phyloP scores from a whole-genome alignment of 2,797 vertebrate species.

The Schizothorax lantsangensis region DNA sequence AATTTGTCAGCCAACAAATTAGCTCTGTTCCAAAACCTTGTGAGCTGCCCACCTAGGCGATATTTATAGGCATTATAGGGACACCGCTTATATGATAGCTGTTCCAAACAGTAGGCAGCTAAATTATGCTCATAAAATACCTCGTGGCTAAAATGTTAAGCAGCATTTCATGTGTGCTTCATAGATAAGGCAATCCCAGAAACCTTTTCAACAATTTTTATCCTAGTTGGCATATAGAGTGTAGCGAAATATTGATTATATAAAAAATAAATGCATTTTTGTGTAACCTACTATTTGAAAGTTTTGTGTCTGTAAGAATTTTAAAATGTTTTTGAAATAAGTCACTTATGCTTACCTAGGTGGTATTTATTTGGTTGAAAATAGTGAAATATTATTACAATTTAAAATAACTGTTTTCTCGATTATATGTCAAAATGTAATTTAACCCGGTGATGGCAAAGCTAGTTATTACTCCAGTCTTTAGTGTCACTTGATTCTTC shows the following conservation, averaged over 20 bases:
- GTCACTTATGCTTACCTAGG: not conserved
- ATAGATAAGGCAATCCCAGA: not conserved
- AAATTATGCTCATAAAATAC: not conserved
- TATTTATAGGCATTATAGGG: conserved; percentile 15
- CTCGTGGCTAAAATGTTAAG: not conserved
- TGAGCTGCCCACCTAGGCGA: not conserved
- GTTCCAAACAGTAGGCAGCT: conserved; percentile 16
- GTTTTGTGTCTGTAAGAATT: not conserved
- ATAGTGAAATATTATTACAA: not conserved
- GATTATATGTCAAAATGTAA: not conserved
- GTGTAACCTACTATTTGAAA: not conserved
- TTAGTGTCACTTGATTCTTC: not conserved
- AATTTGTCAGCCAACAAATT: conserved; percentile 32
- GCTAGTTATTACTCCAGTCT: not conserved
- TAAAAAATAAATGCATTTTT: not conserved
- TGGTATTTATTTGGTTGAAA: not conserved
- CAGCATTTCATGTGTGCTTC: not conserved
- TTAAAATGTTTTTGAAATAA: not conserved
- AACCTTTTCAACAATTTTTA: not conserved
- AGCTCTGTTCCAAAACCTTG: conserved; percentile 7
- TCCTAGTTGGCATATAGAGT: not conserved
- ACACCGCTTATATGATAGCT: not conserved
- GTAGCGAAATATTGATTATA: not conserved
- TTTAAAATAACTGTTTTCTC: not conserved
- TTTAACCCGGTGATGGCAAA: not conserved